These are phyloP conservation scores for Sphaeridia pumilis DNA, from an alignment of 2,888 invertebrate genomes.

Conservation along the genomic window DNA sequence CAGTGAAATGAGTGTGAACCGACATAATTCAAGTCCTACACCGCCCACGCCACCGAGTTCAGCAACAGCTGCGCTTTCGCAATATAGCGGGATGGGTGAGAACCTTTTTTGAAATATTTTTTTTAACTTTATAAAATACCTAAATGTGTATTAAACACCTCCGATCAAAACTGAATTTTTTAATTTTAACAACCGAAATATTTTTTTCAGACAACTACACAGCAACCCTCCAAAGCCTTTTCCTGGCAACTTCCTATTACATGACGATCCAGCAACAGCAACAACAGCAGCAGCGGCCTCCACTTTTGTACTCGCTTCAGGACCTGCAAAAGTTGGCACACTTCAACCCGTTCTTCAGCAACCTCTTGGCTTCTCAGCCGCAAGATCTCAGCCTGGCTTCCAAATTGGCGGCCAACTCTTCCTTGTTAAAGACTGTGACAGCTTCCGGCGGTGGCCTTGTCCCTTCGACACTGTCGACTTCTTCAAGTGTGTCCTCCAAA, in stretches of 20 bases:
- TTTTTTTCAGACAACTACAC: conserved; percentile 6
- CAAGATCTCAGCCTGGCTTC: conserved; percentile 11
- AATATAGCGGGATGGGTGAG: too few species aligned
- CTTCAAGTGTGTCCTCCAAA: neutral
- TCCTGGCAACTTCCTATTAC: conserved; percentile 15
- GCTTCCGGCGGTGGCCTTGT: neutral
- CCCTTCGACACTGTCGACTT: neutral
- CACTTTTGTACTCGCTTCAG: conserved; percentile 26
- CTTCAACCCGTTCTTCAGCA: conserved; percentile 14
- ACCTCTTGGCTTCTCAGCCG: conserved; percentile 9
- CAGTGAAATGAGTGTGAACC: neutral
- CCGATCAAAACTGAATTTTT: too few species aligned
- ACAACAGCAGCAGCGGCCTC: conserved; percentile 6
- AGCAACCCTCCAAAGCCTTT: conserved; percentile 11
- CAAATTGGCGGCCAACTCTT: conserved; percentile 1
- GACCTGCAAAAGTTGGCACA: conserved; percentile 26
- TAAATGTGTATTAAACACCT: too few species aligned
- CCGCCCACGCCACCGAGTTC: too few species aligned
- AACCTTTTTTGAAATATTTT: too few species aligned
- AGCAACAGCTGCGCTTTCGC: too few species aligned
- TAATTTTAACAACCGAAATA: too few species aligned
- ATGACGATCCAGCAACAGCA: conserved; percentile 17
- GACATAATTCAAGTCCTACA: neutral
- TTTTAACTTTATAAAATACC: too few species aligned
- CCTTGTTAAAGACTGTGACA: conserved; percentile 3